These are phyloP conservation scores for Gryllus bimaculatus DNA, from an alignment of 1,140 invertebrate species.

Conservation along the genomic window DNA sequence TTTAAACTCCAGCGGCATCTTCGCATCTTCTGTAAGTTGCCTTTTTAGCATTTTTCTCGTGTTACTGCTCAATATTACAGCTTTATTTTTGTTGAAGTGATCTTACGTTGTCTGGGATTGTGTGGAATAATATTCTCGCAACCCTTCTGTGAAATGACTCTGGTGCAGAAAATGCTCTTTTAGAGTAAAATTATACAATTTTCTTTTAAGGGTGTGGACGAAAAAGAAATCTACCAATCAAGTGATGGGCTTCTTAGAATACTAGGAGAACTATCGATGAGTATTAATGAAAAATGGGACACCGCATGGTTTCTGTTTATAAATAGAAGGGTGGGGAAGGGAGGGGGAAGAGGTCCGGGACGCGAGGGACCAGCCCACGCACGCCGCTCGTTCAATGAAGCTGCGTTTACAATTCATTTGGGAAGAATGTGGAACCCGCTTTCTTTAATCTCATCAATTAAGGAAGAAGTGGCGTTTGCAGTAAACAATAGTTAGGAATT, in stretches of 20 bases:
- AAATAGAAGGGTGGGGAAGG: background rate
- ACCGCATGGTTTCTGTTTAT: background rate
- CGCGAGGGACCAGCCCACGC: too few relatives aligned
- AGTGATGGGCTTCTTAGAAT: too few relatives aligned
- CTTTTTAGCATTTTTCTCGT: background rate
- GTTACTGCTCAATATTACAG: background rate
- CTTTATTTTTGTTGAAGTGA: background rate
- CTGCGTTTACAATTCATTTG: too few relatives aligned
- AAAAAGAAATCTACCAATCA: background rate
- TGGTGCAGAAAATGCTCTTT: background rate
- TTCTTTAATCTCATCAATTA: too few relatives aligned
- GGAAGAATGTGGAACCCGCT: too few relatives aligned
- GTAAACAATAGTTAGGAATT: too few relatives aligned
- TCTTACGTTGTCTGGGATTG: background rate
- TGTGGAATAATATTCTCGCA: background rate
- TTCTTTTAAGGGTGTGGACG: background rate
- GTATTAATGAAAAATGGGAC: background rate
- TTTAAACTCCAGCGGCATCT: background rate
- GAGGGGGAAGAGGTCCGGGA: too few relatives aligned
- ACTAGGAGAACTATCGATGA: background rate
- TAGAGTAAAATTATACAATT: background rate
- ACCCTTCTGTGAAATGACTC: background rate
- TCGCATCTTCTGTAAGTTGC: background rate
- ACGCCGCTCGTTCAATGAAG: too few relatives aligned
- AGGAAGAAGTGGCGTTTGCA: too few relatives aligned